Evolutionary conservation across 1,140 invertebrate species (phyloP), one percentile per base, ranked within the genome.

Genomic region (Drosophila sproati): DNA sequence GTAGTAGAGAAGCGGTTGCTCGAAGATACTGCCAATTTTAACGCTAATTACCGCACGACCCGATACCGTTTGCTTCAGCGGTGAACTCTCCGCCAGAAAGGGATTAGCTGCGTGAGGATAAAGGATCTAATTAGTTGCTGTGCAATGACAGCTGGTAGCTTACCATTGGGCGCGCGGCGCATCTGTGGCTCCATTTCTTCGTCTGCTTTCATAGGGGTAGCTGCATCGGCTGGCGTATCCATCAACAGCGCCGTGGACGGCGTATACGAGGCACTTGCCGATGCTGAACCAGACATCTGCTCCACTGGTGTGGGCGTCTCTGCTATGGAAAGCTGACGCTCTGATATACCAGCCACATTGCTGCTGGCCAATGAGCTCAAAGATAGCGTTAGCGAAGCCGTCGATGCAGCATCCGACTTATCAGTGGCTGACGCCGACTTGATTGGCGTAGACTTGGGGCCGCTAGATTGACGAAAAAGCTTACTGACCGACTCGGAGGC

Each of bases 401-500:
- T 75, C 39, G 88, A 91, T 12, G 73, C 54, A 45, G 82, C 88
- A 73, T 85, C 88, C 52, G 82, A 81, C 73, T 83, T 91, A 71
- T 91, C 80, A 48, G 59, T 52, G 50, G 66, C 50, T 45, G 63
- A 35, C 51, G 74, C 37, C 41, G 79, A 73, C 79, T 82, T 91
- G 51, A 74, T 50, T 52, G 90, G 70, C 54, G 73, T 83, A 57
- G 81, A 75, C 56, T 80, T 86, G 64, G 86, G 50, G 72, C 70
- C 82, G 52, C 77, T 78, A 77, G 86, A 82, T 78, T 87, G 87
- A 76, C 91, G 91, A 92, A 92, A 92, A 52, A 92, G 89, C 85
- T 92, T 92, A 77, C 86, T 91, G 74, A 92, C 89, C 64, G 91
- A 88, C 73, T 92, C 91, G 29, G 91, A 91, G 12, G 90, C 87